Evolutionary conservation across 2,113 vertebrate species (phyloP), one percentile per base, ranked within the genome.

Genomic region (Pao palembangensis): DNA sequence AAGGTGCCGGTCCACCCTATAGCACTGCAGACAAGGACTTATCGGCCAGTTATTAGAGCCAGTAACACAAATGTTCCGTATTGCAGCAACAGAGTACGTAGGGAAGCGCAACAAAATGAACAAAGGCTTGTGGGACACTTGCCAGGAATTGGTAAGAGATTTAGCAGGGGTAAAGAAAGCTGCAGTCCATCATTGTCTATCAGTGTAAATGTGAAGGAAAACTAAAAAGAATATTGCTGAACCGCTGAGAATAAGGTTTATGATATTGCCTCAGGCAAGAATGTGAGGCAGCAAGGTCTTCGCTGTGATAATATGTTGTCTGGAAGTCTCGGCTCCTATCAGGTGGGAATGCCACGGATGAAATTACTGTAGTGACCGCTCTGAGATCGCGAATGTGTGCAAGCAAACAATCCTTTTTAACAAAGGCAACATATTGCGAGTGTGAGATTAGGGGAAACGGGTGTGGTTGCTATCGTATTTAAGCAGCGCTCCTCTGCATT

Each of bases 401-500:
- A 59, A 70, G 73, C 81, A 85, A 80, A 81, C 73, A 71, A 61
- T 67, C 71, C 74, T 74, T 56, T 66, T 65, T 79, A 77, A 82
- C 79, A 57, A 77, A 71, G 75, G 73, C 61, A 47, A 80, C 72
- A 82, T 61, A 69, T 73, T 76, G 61, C 75, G 85, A 85, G 86
- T 88, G 75, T 73, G 63, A 64, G 75, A 86, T 82, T 73, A 82
- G 78, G 69, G 23, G 55, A 81, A 75, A 55, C 68, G 84, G 83
- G 83, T 49, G 80, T 69, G 76, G 82, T 58, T 72, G 69, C 80
- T 58, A 75, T 86, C 76, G 63, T 70, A 61, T 79, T 73, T 83
- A 83, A 87, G 83, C 73, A 70, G 71, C 38, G 71, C 83, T 73
- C 62, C 81, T 75, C 85, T 86, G 88, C 85, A 89, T 88, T 83